Base-by-base conservation (phyloP, 37 sponge, comb jelly and placozoan species). In the Mnemiopsis leidyi region DNA sequence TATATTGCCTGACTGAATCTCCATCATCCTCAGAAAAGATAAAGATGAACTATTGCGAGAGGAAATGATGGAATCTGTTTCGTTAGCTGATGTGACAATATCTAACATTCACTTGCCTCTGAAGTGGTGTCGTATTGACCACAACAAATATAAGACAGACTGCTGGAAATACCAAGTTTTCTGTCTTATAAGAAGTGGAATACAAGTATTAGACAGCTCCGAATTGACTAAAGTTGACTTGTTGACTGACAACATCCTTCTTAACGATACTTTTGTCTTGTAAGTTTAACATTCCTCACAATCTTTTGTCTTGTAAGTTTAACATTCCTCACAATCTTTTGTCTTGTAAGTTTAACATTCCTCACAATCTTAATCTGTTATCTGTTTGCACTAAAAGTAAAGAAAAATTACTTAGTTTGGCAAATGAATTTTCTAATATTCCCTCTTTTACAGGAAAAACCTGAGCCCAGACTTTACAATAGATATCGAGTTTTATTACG, bases 111-210 rank as follows among this genome's bases (percentile, higher is more conserved):
- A 16, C 25, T 0, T 85, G 25, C 90, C 90, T 29, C 90, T 85
- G 28, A 85, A 85, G 25, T 85, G 90, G 90, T 32, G 90, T 28
- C 1, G 61, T n/a, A 39, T 85, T 2, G 90, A 85, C 24, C 40
- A 18, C 61, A 40, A 18, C 48, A 85, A 85, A 29, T 85, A 85
- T 61, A 85, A 85, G 61, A 25, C 90, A 39, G 90, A 85, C 20
- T 38, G 61, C 29, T 85, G 90, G 90, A 85, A 85, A 61, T 85
- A 39, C 61, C 32, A 85, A 61, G 90, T 85, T 39, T 85, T 85
- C 61, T 85, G 90, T 85, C 16, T 85, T 0, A 33, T 85, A 13
- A 38, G 90, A 23, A 29, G 90, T 39, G 90, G 90, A 23, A n/a
- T 40, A 23, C 90, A 85, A 61, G 90, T 85, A 7, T 61, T 85